These are phyloP conservation scores for Netelia fuscicornis DNA, from an alignment of 2,888 invertebrate genomes.

Conservation along the genomic window DNA sequence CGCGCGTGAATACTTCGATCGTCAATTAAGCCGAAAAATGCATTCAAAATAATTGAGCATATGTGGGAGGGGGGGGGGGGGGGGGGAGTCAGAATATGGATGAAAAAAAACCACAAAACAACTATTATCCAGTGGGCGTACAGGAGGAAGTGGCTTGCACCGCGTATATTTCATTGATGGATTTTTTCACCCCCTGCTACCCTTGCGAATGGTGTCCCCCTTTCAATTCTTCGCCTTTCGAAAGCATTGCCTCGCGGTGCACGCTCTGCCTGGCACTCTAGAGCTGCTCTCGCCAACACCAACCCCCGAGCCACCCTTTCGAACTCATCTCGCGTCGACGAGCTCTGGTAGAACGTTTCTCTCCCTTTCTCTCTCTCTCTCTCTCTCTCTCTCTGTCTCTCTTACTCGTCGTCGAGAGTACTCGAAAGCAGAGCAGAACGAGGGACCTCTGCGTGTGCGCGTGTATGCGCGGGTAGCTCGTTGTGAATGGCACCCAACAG, in stretches of 20 bases:
- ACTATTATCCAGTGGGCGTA: constrained; percentile 35
- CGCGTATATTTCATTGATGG: constrained; percentile 44
- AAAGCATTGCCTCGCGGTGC: constrained; percentile 56
- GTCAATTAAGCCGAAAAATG: no score
- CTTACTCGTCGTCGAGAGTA: constrained; percentile 43
- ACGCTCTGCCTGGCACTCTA: constrained; percentile 33
- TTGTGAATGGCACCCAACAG: neutral
- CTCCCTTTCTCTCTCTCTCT: neutral
- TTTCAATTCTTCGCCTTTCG: constrained; percentile 62
- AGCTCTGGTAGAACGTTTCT: constrained; percentile 14
- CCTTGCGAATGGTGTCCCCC: constrained; percentile 8
- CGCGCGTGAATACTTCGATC: no score
- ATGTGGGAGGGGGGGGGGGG: no score
- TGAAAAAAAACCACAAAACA: constrained; percentile 8
- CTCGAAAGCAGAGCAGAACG: constrained; percentile 54
- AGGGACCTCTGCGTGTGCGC: constrained; percentile 20
- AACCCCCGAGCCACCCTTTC: constrained; percentile 11
- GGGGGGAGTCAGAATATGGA: neutral
- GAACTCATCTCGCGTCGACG: constrained; percentile 54
- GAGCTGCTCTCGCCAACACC: constrained; percentile 35
- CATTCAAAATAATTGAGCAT: no score
- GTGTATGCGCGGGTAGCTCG: constrained; percentile 7
- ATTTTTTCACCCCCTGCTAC: constrained; percentile 13
- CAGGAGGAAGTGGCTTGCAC: neutral
- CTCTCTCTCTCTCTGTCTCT: constrained; percentile 22